Base-by-base conservation (phyloP, 1,140 invertebrate genomes). In the Protaetia brevitarsis region DNA sequence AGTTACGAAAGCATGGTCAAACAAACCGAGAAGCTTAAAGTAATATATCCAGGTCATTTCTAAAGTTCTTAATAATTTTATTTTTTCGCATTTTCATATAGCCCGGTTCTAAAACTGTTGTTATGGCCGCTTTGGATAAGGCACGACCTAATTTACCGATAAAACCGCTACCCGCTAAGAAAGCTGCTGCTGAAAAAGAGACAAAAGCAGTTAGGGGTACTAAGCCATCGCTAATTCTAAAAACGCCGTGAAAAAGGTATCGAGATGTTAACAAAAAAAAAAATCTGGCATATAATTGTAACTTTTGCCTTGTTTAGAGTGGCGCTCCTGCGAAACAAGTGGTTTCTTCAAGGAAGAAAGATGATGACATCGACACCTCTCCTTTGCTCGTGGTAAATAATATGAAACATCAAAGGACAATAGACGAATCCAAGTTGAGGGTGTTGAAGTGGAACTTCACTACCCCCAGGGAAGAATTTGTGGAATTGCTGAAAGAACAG, bases 391-490 rank as follows among this genome's bases (percentile, higher is more conserved):
- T 88, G n/a, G 83, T 88, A 1, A 96, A 94, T 75, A 93, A 90
- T 72, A 80, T 92, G 19, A 97, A 98, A 78, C 92, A 95, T 77
- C 94, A 96, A 78, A 83, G 96, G 45, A 86, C 93, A 27, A 89
- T 94, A 19, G 95, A 97, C 76, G 95, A 98, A 76, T 93, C 95
- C 73, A 94, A 93, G 79, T 81, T 97, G 23, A 95, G 94, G 77
- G 87, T 91, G 0, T 81, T 99, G 2, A 96, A 97, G 79, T 99
- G 97, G 97, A 97, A 97, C 75, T 99, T 99, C 73, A 91, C 91
- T 0, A 87, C 91, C 0, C 95, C 96, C 0, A 83, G 94, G 27
- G 90, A 93, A 75, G 97, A 99, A 75, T 98, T 97, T 80, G 90
- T 95, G 16, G 93, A 97, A 27, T 85, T 97, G 65, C 79, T 99